Base-by-base conservation (phyloP, 1,140 invertebrate genomes). In the Apis laboriosa region DNA sequence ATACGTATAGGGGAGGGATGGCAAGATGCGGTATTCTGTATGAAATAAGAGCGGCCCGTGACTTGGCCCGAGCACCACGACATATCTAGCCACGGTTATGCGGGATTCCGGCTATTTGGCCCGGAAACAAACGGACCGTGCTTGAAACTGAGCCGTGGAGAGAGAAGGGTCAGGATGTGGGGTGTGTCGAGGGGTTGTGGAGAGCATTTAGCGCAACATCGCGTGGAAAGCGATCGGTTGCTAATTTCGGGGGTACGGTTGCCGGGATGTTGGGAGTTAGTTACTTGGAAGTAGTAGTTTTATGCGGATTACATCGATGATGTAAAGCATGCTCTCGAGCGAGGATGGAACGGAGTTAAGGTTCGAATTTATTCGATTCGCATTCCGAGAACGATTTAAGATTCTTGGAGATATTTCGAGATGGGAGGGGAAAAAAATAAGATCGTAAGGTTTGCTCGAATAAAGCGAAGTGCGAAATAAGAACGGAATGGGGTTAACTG, bases 71-170 rank as follows among this genome's bases (percentile, higher is more conserved):
- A 82, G 84, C 85, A 87, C 56, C 82, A 68, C 67, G 76, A 83
- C 77, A 85, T 82, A 87, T 86, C 80, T 78, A 76, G 24, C 34
- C 56, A 77, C 80, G 72, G 53, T 70, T 55, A 51, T 70, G 51
- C 66, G 53, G 63, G 78, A 86, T 80, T 80, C 77, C 43, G 55
- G 68, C 85, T 90, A 91, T 90, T 92, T 92, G 87, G 90, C 89
- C 58, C 66, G 17, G 84, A 88, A 88, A 91, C 80, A 88, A 92
- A 91, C 84, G 77, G 85, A 77, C 60, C 60, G 53, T 24, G 56
- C 24, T 74, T n/a, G 34, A 85, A 80, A 58, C 61, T 24, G 51
- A 77, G 87, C 63, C 55, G 17, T 66, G 53, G 2, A 19, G 51
- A 19, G 19, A 13, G 55, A 17, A 67, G 13, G 55, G 55, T 8